Evolutionary conservation across 2,888 invertebrate genomes (phyloP), one percentile per base, ranked within the genome.

Genomic region (Pelosia muscerda): DNA sequence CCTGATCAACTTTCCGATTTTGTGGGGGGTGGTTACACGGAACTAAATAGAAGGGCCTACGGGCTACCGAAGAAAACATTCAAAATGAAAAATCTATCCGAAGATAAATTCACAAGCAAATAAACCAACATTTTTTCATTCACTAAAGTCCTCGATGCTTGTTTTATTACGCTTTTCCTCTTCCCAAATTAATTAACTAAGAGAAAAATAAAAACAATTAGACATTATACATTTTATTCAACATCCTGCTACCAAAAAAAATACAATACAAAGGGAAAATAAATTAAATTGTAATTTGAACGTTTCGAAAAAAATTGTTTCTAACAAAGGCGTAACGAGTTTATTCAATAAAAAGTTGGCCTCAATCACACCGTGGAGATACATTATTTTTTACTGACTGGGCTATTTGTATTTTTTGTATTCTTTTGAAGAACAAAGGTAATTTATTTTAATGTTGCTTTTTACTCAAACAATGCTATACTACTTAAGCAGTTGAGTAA

Each of bases 281-380:
- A 79, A 82, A 82, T 76, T 76, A 81, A 79, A 82, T 82, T 79
- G 72, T 76, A 79, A 81, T 79, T 81, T 70, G 70, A 81, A 74
- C 73, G 71, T 75, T 77, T 73, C 71, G 25, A 65, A 77, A 82
- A 81, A 80, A 76, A 75, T 55, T 79, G 74, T 80, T 81, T 73
- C 69, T 65, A 76, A 82, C 75, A 79, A 76, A 80, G 73, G 74
- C 73, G 74, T 77, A 81, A 83, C 77, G 81, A 81, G 83, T 79
- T 83, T 79, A 81, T 81, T 81, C 77, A 81, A 81, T 81, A 81
- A 77, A 80, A 74, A 60, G 38, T 65, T 54, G 65, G 59, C 9
- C 65, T 59, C 68, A 68, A 13, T 80, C 57, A 81, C 77, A 81
- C 80, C 70, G 71, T 62, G 34, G 19, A 53, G 76, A 60, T 72